phyloP scores from a whole-genome alignment of 2,113 vertebrate genomes.

The Holacanthus passer region DNA sequence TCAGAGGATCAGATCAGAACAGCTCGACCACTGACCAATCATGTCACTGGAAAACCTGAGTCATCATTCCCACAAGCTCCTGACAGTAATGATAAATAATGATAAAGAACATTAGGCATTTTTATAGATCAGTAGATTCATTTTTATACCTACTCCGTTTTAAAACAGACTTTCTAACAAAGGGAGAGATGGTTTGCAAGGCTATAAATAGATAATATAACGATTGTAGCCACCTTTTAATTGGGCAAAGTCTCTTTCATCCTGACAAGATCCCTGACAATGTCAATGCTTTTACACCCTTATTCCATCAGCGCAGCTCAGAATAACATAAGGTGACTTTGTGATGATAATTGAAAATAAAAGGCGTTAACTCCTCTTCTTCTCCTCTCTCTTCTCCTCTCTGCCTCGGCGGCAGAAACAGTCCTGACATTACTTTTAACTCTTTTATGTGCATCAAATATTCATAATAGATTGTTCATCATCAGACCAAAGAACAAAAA shows the following conservation, averaged over 20 bases:
- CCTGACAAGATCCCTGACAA: background rate
- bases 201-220: background rate
- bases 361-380: background rate
- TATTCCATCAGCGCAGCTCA: background rate
- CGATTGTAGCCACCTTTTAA: background rate
- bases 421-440: background rate
- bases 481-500: background rate
- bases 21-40: background rate
- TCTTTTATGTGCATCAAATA: background rate
- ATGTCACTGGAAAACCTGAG: background rate
- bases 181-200: background rate
- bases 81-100: too few relatives aligned
- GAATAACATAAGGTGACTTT: constrained; percentile 15
- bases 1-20: background rate
- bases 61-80: background rate
- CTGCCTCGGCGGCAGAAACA: background rate
- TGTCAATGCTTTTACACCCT: background rate
- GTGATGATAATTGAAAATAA: constrained; percentile 5
- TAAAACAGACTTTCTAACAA: background rate
- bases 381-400: background rate
- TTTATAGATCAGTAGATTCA: background rate
- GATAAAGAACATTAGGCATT: background rate
- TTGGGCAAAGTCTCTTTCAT: background rate
- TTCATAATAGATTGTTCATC: background rate
- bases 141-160: background rate